Conservation (phyloP, 2,888 invertebrate genomes). For the Caradrina kadenii region DNA sequence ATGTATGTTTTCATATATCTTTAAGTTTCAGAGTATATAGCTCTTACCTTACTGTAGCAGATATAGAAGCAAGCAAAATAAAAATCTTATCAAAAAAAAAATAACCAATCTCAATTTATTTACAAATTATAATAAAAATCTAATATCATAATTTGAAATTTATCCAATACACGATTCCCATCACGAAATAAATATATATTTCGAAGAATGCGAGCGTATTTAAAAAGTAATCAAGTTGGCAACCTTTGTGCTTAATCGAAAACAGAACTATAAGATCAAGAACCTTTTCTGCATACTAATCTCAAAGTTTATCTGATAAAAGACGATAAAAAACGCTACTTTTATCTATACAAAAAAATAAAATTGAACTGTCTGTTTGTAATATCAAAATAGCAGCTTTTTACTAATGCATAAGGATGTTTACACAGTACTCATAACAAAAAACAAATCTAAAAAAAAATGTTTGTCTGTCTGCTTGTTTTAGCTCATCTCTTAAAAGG, state of each 20-base stretch:
- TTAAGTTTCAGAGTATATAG: background rate
- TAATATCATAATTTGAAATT: slow-evolving; percentile 4
- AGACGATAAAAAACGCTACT: background rate
- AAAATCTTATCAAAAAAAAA: slow-evolving; percentile 6
- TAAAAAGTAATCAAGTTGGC: slow-evolving; percentile 53
- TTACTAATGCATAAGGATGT: too few relatives aligned
- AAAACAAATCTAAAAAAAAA: too few relatives aligned
- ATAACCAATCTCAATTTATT: background rate
- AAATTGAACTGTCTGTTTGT: too few relatives aligned
- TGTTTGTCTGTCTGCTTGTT: too few relatives aligned
- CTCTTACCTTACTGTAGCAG: too few relatives aligned
- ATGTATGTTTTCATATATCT: background rate
- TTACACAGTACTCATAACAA: too few relatives aligned
- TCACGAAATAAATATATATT: slow-evolving; percentile 44
- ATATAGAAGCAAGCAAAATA: background rate
- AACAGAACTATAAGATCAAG: slow-evolving; percentile 27
- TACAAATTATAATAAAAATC: background rate
- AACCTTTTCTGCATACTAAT: slow-evolving; percentile 32
- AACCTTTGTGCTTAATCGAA: slow-evolving; percentile 45
- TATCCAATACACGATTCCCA: slow-evolving; percentile 39
- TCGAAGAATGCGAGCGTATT: slow-evolving; percentile 33
- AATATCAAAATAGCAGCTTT: too few relatives aligned
- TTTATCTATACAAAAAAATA: background rate
- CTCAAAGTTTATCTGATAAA: background rate
- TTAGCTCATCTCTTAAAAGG: too few relatives aligned